These are phyloP conservation scores for Hemiscyllium ocellatum DNA, from an alignment of 2,113 vertebrate genomes.

Conservation along the genomic window DNA sequence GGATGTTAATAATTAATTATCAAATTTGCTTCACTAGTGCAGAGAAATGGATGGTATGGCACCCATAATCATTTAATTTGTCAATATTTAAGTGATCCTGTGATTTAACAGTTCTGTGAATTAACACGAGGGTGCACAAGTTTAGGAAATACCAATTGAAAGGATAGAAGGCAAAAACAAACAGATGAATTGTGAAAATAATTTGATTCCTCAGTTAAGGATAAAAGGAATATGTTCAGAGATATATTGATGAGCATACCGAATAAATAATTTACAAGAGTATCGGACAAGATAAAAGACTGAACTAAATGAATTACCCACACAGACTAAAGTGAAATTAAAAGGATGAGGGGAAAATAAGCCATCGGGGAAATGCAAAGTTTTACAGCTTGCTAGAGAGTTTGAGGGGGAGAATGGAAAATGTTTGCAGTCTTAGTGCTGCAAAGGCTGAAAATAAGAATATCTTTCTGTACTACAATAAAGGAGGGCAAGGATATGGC, in stretches of 20 bases:
- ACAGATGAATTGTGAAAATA: conserved; percentile 5
- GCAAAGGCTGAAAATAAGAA: not conserved
- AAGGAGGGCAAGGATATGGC: not conserved
- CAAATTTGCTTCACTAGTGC: not conserved
- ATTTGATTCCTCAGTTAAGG: not conserved
- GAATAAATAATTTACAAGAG: conserved; percentile 5
- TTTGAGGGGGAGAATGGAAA: not conserved
- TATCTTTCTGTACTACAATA: not conserved
- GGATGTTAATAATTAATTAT: not conserved
- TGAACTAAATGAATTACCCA: conserved; percentile 18
- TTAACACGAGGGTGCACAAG: not conserved
- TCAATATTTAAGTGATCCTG: not conserved
- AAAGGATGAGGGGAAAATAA: not conserved
- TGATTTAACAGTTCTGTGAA: not conserved
- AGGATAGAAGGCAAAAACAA: not conserved
- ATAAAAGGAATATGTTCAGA: conserved; percentile 20
- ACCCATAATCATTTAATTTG: not conserved
- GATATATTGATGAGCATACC: not conserved
- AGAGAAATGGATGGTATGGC: not conserved
- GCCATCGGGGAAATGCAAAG: not conserved
- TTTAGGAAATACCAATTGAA: not conserved
- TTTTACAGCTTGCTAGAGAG: not conserved
- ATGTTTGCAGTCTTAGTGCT: not conserved
- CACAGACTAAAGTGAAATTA: not conserved
- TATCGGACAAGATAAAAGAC: not conserved